phyloP scores from a whole-genome alignment of 2,797 vertebrate genomes.

The Sylvilagus floridanus region DNA sequence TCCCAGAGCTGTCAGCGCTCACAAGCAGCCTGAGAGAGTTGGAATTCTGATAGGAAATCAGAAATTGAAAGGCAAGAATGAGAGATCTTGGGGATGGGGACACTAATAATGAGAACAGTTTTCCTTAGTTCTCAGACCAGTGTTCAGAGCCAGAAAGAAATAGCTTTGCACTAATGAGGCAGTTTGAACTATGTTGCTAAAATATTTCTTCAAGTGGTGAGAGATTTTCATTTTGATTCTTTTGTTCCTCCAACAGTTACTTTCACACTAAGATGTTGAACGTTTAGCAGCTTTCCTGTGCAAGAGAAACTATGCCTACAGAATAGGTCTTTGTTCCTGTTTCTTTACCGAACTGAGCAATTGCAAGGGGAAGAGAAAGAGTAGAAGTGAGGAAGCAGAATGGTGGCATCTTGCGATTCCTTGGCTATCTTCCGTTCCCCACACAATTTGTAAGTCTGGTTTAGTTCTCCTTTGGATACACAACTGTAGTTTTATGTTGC shows the following conservation, averaged over 20 bases:
- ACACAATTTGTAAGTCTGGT: conserved; percentile 68
- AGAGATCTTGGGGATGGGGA: conserved; percentile 39
- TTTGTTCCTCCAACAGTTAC: conserved; percentile 82
- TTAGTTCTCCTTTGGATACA: conserved; percentile 67
- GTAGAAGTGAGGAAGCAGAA: conserved; percentile 67
- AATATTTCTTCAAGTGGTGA: conserved; percentile 80
- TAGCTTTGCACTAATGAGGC: conserved; percentile 78
- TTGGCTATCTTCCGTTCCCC: conserved; percentile 31
- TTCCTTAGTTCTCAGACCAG: conserved; percentile 66
- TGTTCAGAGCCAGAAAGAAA: conserved; percentile 58
- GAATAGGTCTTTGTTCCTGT: conserved; percentile 71
- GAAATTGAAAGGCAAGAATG: conserved; percentile 65
- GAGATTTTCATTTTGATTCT: conserved; percentile 83
- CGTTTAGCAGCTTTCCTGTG: conserved; percentile 73
- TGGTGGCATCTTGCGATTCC: conserved; percentile 32
- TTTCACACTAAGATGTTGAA: conserved; percentile 78
- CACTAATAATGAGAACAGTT: conserved; percentile 73
- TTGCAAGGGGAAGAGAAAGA: conserved; percentile 61
- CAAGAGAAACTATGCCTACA: conserved; percentile 56
- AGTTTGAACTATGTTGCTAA: conserved; percentile 85
- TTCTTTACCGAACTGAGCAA: conserved; percentile 49
- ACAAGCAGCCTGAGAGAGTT: conserved; percentile 78
- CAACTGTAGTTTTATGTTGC: conserved; percentile 64
- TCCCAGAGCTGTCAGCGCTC: conserved; percentile 82
- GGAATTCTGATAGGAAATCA: conserved; percentile 84